Evolutionary conservation across 2,113 vertebrate species (phyloP), one percentile per base, ranked within the genome.

Genomic region (Gopherus flavomarginatus): DNA sequence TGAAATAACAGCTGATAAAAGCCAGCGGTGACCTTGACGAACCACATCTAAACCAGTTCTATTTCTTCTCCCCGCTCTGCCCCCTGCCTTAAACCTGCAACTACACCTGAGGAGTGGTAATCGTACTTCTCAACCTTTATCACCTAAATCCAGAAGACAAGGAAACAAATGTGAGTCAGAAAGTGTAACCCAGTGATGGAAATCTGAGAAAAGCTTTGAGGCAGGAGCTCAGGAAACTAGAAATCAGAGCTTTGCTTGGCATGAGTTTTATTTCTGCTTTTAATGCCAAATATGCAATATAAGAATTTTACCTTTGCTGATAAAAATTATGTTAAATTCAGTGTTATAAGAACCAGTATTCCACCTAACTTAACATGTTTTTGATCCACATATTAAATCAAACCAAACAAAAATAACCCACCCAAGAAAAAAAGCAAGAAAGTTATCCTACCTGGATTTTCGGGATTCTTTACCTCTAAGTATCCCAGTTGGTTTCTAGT

Each of bases 121-220:
- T 92, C 29, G 6, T 88, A 38, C 78, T 91, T 87, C 81, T 89
- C 89, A 89, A 89, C 87, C 91, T 96, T 96, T 95, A 90, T 96
- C 92, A 93, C 91, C 83, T 90, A 91, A 93, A 93, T 75, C 47
- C 82, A 92, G 91, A 95, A 84, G 81, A 95, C 90, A 94, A 94
- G 96, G 96, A 94, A 95, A 83, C 52, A 79, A 92, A 93, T 13
- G 12, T 88, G 72, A 96, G 77, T 95, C 96, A 96, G 85, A 85
- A 97, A 94, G 86, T 91, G 88, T 53, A 83, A 95, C 81, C 82
- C 85, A 87, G 89, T 81, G 5, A 84, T 94, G 84, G 98, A 97
- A 98, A 98, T 88, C 65, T 81, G 96, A 98, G 96, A 94, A 90
- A 98, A 96, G 80, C 94, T 97, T 94, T 95, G 95, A 98, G 97